These are phyloP conservation scores for Salvator merianae DNA, from an alignment of 2,113 vertebrate genomes.

Conservation along the genomic window DNA sequence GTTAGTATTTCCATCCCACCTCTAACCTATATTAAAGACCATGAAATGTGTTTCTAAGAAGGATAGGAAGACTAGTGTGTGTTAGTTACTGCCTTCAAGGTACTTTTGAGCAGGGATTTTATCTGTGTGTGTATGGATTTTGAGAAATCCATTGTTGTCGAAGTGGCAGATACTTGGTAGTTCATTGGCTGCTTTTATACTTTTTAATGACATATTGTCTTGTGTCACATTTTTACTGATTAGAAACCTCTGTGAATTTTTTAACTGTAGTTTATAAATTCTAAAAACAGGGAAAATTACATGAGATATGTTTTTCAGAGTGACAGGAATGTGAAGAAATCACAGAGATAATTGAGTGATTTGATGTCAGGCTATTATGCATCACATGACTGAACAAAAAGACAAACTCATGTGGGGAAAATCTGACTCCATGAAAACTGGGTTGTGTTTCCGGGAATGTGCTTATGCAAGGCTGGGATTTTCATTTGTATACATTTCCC, in stretches of 20 bases:
- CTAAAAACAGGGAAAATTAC: neutral
- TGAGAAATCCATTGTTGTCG: too few species aligned
- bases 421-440: neutral
- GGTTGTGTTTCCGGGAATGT: neutral
- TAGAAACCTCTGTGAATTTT: too few species aligned
- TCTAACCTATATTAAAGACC: too few species aligned
- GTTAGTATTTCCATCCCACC: too few species aligned
- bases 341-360: neutral
- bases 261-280: neutral
- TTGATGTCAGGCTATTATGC: too few species aligned
- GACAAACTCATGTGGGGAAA: neutral
- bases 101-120: too few species aligned
- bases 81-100: too few species aligned
- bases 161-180: neutral
- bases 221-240: too few species aligned
- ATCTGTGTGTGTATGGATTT: too few species aligned
- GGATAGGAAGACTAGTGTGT: too few species aligned
- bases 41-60: too few species aligned
- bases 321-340: neutral
- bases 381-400: neutral
- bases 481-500: neutral
- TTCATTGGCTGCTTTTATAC: neutral
- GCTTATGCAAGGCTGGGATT: neutral
- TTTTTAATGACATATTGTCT: too few species aligned
- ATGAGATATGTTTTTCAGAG: neutral